A percentile compares a stretch with the other conserved stretches of the same genome.
Evolutionary conservation across 2,888 invertebrate species (phyloP).

Genomic region (Byasa hedistus): DNA sequence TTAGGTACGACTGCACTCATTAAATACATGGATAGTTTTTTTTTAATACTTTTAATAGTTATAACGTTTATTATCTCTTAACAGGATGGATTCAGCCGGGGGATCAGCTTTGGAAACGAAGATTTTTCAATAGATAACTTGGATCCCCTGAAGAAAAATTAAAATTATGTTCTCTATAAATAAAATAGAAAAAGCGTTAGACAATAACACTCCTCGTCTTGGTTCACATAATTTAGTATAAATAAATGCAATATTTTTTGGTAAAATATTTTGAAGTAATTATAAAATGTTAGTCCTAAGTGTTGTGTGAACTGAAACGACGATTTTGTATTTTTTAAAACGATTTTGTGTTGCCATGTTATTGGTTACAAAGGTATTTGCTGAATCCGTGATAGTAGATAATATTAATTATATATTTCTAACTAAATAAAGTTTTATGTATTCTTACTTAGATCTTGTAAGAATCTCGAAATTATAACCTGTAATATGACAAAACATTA

Average conservation of each 20-base stretch:
- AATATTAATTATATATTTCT: slow-evolving; percentile 42
- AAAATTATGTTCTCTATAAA: slow-evolving; percentile 42
- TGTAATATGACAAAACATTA: slow-evolving; percentile 52
- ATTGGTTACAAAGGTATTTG: slow-evolving; percentile 65
- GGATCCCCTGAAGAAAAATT: slow-evolving; percentile 92
- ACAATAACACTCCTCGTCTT: slow-evolving; percentile 46
- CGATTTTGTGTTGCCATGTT: slow-evolving; percentile 68
- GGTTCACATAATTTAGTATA: slow-evolving; percentile 55
- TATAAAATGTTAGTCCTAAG: slow-evolving; percentile 44
- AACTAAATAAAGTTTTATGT: slow-evolving; percentile 40
- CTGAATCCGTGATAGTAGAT: slow-evolving; percentile 60
- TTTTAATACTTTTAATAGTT: too few relatives aligned
- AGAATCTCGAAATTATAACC: slow-evolving; percentile 54
- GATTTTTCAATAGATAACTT: slow-evolving; percentile 96
- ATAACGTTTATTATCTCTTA: slow-evolving; percentile 48
- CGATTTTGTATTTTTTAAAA: slow-evolving; percentile 41
- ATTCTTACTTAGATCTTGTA: slow-evolving; percentile 38
- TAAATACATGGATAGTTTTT: too few relatives aligned
- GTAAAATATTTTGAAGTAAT: slow-evolving; percentile 42
- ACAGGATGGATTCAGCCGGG: slow-evolving; percentile 94
- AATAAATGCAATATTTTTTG: slow-evolving; percentile 49
- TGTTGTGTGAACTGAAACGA: slow-evolving; percentile 59
- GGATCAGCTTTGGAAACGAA: slow-evolving; percentile 92
- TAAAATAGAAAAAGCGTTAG: slow-evolving; percentile 44
- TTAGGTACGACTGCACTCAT: neutral